These are phyloP conservation scores for Caretta caretta DNA, from an alignment of 2,113 vertebrate genomes.

Conservation along the genomic window DNA sequence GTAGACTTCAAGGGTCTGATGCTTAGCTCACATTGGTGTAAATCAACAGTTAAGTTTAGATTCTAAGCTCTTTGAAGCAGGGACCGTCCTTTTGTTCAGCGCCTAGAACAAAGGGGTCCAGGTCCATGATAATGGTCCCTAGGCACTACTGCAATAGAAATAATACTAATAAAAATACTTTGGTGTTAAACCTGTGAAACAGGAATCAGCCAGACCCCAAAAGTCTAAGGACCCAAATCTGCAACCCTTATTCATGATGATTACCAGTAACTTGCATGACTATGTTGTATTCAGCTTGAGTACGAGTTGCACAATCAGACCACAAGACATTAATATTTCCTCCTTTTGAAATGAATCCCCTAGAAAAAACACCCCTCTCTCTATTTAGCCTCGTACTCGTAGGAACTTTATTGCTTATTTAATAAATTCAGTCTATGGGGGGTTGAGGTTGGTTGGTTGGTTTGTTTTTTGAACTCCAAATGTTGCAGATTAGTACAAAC, in stretches of 20 bases:
- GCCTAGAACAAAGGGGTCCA: background rate
- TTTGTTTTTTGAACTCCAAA: background rate
- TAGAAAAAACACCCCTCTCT: background rate
- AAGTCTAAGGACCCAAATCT: background rate
- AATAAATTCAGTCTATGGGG: background rate
- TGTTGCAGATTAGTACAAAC: background rate
- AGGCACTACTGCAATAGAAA: background rate
- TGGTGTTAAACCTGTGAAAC: background rate
- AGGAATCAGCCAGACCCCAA: background rate
- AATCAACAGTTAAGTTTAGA: background rate
- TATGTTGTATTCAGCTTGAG: background rate
- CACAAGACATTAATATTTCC: background rate
- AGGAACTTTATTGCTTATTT: background rate
- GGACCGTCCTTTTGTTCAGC: background rate
- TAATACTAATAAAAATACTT: background rate
- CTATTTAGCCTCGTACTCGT: background rate
- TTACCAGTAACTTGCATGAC: background rate
- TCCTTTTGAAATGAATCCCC: background rate
- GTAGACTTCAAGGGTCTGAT: fast-evolving
- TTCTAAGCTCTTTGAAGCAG: background rate
- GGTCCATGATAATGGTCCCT: background rate
- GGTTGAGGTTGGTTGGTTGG: background rate
- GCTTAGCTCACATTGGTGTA: background rate
- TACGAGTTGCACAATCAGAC: background rate
- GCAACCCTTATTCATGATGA: background rate